Conservation (phyloP, 1,140 invertebrate genomes). For the Protaetia brevitarsis region DNA sequence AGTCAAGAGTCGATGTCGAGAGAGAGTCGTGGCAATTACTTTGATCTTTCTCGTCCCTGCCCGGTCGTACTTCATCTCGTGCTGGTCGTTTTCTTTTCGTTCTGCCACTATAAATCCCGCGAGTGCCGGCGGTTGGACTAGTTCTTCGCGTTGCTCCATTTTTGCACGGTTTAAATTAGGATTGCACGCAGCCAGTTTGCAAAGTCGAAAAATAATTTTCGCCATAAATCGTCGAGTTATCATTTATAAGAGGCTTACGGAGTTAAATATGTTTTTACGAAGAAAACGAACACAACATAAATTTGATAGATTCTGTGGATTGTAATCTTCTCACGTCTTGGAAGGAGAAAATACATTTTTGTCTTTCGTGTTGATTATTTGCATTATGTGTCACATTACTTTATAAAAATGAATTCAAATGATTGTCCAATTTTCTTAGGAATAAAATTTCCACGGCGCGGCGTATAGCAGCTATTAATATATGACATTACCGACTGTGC, state of each 20-base stretch:
- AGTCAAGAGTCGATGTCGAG: constrained; percentile 2
- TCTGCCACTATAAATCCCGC: constrained; percentile 1
- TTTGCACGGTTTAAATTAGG: constrained; percentile 15
- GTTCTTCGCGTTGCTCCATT: constrained; percentile 5
- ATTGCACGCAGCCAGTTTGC: constrained; percentile 1
- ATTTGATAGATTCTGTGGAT: neutral
- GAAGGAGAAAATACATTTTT: too few species aligned
- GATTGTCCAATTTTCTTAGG: too few species aligned
- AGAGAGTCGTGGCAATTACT: neutral
- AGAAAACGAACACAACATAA: neutral
- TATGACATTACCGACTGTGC: too few species aligned
- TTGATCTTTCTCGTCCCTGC: neutral
- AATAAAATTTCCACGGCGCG: too few species aligned
- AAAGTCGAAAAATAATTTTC: neutral
- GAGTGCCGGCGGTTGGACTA: neutral
- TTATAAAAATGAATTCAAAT: too few species aligned
- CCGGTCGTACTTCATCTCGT: neutral
- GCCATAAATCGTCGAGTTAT: neutral
- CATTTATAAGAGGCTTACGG: neutral
- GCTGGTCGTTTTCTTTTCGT: constrained; percentile 9
- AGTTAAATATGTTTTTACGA: neutral
- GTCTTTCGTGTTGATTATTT: too few species aligned
- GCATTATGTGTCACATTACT: too few species aligned
- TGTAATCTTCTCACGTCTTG: too few species aligned
- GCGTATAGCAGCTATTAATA: too few species aligned